phyloP scores from a whole-genome alignment of 2,797 vertebrate genomes.

The Aselliscus stoliczkanus region DNA sequence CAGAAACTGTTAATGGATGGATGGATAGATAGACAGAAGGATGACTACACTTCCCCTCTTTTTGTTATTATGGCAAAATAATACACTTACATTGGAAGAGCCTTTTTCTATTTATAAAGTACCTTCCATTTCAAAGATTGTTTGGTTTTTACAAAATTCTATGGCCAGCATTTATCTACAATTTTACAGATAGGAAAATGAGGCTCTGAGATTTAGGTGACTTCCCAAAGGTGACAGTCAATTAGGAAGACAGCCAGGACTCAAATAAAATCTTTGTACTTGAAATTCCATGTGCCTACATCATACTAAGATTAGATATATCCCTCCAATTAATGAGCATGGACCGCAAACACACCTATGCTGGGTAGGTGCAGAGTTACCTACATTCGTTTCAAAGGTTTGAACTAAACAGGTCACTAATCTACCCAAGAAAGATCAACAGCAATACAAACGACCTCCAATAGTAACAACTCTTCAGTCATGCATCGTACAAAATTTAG shows the following conservation, averaged over 20 bases:
- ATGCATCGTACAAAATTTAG: not conserved
- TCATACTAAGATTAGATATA: not conserved
- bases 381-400: slow-evolving; percentile 21
- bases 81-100: not conserved
- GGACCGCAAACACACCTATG: not conserved
- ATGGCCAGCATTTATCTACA: not conserved
- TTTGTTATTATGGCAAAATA: slow-evolving; percentile 4
- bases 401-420: slow-evolving; percentile 11
- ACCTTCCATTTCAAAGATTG: not conserved
- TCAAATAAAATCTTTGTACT: not conserved
- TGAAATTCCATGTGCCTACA: not conserved
- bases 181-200: slow-evolving; percentile 39
- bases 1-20: not conserved
- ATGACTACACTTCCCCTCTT: not conserved
- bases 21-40: not conserved
- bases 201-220: not conserved
- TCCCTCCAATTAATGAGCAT: not conserved
- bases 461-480: not conserved
- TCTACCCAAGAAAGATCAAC: not conserved
- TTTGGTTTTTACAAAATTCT: slow-evolving; percentile 24
- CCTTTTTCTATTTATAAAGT: not conserved
- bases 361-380: not conserved
- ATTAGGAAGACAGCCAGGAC: slow-evolving; percentile 30
- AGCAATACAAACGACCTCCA: not conserved
- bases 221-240: not conserved